Percentiles rank a stretch among this genome's conserved stretches.
phyloP scores from a whole-genome alignment of 1,140 invertebrate genomes.

The Triops longicaudatus region DNA sequence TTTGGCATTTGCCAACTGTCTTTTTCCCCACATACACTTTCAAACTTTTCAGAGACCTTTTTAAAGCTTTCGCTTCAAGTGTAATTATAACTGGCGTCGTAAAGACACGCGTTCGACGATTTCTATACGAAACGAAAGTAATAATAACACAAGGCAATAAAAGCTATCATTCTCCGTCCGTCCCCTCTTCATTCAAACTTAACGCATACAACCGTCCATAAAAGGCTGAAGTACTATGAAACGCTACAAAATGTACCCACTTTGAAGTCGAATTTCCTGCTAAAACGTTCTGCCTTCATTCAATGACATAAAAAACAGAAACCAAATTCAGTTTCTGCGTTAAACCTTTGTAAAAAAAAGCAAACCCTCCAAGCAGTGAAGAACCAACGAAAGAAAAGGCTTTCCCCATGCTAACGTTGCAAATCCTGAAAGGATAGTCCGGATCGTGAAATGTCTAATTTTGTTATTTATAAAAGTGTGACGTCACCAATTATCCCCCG shows the following conservation, averaged over 20 bases:
- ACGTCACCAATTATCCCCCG: background rate
- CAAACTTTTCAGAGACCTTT: background rate
- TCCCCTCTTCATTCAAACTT: background rate
- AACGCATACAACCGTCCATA: background rate
- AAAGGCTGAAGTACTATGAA: background rate
- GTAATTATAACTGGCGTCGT: background rate
- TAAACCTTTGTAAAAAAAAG: background rate
- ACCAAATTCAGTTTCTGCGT: background rate
- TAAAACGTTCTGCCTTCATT: background rate
- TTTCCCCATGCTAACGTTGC: too few relatives aligned
- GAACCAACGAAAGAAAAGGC: background rate
- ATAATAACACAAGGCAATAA: conserved; percentile 15
- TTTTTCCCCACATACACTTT: background rate
- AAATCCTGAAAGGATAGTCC: background rate
- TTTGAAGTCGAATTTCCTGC: background rate
- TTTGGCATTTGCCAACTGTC: background rate
- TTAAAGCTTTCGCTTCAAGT: background rate
- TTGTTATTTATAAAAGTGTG: background rate
- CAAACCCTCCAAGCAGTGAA: background rate
- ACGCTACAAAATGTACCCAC: background rate
- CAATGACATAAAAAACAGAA: background rate
- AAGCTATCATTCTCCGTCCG: background rate
- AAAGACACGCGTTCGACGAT: conserved; percentile 1
- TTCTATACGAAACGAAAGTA: background rate
- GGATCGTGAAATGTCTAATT: background rate